Evolutionary conservation across 2,888 invertebrate genomes (phyloP), one percentile per base, ranked within the genome.

Genomic region (Piscicola geometra): DNA sequence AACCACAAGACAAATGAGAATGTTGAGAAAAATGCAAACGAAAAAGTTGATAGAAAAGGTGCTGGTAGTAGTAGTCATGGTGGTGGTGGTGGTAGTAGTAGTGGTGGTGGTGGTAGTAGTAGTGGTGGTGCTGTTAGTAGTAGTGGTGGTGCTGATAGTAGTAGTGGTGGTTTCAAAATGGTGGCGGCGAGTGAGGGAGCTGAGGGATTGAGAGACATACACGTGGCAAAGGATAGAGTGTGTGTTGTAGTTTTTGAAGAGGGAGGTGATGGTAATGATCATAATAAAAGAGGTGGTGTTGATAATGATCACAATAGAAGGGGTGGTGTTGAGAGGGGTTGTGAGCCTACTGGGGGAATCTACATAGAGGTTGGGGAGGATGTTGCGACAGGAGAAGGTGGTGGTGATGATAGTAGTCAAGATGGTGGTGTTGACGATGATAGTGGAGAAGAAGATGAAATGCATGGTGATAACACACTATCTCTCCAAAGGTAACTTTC

Each of bases 31-130:
- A 5, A 3, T 56, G 3, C 25, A 25, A 56, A 41, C 15, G 41
- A 41, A 30, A 12, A 32, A 32, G 12, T 12, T 33, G 64, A 73
- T 5, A 32, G 12, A 18, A 18, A 68, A 5, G 64, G 32, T 66
- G 73, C 3, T 71, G 64, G 68, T 15, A 32, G 68, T 64, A 28
- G 30, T 33, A 28, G 15, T 15, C 12, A 15, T 73, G 64, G 68
- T 12, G 73, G 41, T 30, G 68, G 32, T 73, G 73, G 56, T 66
- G 35, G 56, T 73, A 64, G 25, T 35, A 32, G 56, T 73, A 64
- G 32, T 33, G 60, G 25, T 64, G 64, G 35, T 64, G 60, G 32
- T 73, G 64, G 32, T 56, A 15, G 32, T 64, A 64, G 32, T 41
- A 64, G 28, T 33, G 60, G 25, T 73, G 68, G 35, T 64, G 73